A percentile compares a stretch with the other conserved stretches of the same genome.
Conservation (phyloP, 2,797 vertebrate genomes). For the Fistularia tabacaria region DNA sequence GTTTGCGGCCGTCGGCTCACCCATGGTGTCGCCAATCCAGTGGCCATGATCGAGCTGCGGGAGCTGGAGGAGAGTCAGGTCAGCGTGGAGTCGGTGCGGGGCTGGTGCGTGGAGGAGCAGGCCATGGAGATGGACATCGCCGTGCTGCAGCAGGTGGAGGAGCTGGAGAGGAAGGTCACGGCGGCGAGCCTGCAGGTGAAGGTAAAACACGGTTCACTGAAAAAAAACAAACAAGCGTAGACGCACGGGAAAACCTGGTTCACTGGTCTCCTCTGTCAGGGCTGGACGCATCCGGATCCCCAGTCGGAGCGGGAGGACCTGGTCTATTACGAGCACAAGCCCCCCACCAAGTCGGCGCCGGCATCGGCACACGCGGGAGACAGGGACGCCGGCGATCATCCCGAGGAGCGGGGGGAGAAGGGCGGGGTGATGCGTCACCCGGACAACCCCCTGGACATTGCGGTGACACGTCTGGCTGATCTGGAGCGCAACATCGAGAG, state of each 20-base stretch:
- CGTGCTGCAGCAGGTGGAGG: constrained; percentile 96
- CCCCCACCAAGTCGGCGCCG: constrained; percentile 71
- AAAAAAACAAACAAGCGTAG: not conserved
- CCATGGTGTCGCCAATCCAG: constrained; percentile 58
- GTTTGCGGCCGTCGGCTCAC: not conserved
- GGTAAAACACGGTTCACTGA: constrained; percentile 70
- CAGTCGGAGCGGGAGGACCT: constrained; percentile 97
- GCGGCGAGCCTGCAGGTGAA: constrained; percentile 98
- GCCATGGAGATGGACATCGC: constrained; percentile 96
- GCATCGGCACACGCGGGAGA: constrained; percentile 67
- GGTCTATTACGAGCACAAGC: constrained; percentile 98
- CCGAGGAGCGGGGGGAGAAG: constrained; percentile 80
- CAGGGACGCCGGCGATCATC: constrained; percentile 72
- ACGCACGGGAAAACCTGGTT: not conserved
- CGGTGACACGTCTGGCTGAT: constrained; percentile 97
- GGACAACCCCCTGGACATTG: constrained; percentile 99
- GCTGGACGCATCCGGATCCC: constrained; percentile 93
- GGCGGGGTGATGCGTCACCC: constrained; percentile 87
- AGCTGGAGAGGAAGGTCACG: constrained; percentile 95
- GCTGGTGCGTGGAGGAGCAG: constrained; percentile 98
- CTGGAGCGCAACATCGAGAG: constrained; percentile 99
- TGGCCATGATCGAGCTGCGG: constrained; percentile 90
- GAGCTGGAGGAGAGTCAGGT: constrained; percentile 96
- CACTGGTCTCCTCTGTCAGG: constrained; percentile 67
- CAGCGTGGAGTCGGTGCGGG: constrained; percentile 90